Conservation (phyloP, 2,888 invertebrate genomes). For the Holacanthella duospinosa region DNA sequence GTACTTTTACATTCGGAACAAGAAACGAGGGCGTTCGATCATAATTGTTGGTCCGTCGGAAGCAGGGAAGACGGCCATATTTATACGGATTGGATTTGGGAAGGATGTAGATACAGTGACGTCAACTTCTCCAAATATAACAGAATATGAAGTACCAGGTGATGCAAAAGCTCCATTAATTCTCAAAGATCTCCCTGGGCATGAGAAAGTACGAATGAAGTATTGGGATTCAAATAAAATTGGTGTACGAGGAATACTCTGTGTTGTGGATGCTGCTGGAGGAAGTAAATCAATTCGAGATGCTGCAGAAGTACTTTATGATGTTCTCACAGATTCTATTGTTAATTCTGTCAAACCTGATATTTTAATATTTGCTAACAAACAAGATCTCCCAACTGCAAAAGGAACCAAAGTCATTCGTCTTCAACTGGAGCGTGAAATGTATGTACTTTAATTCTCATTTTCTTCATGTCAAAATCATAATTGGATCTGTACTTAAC, state of each 20-base stretch:
- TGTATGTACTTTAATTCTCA: no score
- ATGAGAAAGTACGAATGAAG: slow-evolving; percentile 74
- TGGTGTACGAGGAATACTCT: slow-evolving; percentile 68
- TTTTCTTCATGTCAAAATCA: no score
- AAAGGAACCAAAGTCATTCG: slow-evolving; percentile 71
- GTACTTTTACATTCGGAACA: slow-evolving; percentile 21
- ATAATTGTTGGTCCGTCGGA: slow-evolving; percentile 33
- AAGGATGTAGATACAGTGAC: slow-evolving; percentile 31
- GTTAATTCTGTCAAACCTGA: slow-evolving; percentile 52
- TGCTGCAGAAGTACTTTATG: slow-evolving; percentile 78
- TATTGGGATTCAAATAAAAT: slow-evolving; percentile 74
- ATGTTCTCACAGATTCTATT: slow-evolving; percentile 61
- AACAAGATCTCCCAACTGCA: slow-evolving; percentile 80
- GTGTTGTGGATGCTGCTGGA: slow-evolving; percentile 77
- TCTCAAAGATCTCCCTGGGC: slow-evolving; percentile 82
- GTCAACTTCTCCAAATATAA: slow-evolving; percentile 31
- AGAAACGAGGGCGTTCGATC: slow-evolving; percentile 23
- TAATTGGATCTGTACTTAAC: background rate
- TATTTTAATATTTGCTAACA: slow-evolving; percentile 78
- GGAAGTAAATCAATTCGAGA: slow-evolving; percentile 80
- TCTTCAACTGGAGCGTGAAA: slow-evolving; percentile 74
- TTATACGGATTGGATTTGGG: slow-evolving; percentile 24
- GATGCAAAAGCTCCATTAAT: slow-evolving; percentile 42
- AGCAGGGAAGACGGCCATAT: slow-evolving; percentile 31
- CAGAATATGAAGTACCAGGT: slow-evolving; percentile 19